Evolutionary conservation across 1,140 invertebrate genomes (phyloP), one percentile per base, ranked within the genome.

Genomic region (Aphaenogaster ashmeadi): DNA sequence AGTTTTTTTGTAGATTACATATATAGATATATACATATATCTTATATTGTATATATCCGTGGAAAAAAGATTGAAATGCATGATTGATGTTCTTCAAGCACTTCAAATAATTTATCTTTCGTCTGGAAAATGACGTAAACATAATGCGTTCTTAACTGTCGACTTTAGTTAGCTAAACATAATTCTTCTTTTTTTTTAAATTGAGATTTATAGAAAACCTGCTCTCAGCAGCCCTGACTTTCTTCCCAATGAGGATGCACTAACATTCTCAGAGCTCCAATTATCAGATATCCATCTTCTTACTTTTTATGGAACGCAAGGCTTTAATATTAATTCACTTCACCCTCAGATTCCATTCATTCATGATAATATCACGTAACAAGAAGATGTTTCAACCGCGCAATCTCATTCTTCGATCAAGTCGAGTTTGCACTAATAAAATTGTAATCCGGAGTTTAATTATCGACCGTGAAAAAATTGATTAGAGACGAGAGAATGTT

Each of bases 241-340:
- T 64, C 27, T 64, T 78, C 36, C 11, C 60, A 64, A 38, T 50
- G 13, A 50, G 44, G 3, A 64, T 50, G 60, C 58, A 36, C 11
- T 13, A 47, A 36, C 41, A 52, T 66, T 79, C 60, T 79, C 58
- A 50, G 18, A n/a, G 18, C 18, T 47, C 6, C 18, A 79, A 66
- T 79, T 66, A 79, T 66, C 18, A 50, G 27, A 79, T 79, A 64
- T 0, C 6, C 6, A 66, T 66, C 60, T 66, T n/a, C 15, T 79
- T 66, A 66, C 18, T 79, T 36, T 79, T 64, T 66, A 79, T 21
- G 60, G 44, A 79, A 78, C 41, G 41, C 27, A 13, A n/a, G 27
- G 18, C 15, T 77, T 78, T 33, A 33, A 44, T 47, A 13, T 78
- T 78, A 79, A 79, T 79, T 79, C 3, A 66, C 66, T 79, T 66